A percentile compares a stretch with the other conserved stretches of the same genome.
Evolutionary conservation across 2,888 invertebrate genomes (phyloP).

Genomic region (Lithophane leautieri): DNA sequence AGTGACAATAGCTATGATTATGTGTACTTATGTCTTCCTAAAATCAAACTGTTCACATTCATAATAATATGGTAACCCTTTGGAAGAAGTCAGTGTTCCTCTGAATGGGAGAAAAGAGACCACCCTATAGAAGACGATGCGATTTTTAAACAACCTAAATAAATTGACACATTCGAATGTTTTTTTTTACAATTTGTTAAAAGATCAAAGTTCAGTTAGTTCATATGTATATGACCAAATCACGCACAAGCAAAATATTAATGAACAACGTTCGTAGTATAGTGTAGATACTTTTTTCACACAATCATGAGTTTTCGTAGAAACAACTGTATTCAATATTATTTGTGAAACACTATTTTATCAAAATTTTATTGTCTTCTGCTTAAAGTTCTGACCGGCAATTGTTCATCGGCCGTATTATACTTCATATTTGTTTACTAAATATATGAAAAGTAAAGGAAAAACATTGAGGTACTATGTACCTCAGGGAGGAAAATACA

Average conservation of each 20-base stretch:
- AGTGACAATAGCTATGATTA: neutral
- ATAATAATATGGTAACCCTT: neutral
- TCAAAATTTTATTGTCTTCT: too few species aligned
- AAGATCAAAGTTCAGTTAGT: conserved; percentile 9
- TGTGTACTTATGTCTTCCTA: neutral
- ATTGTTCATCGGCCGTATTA: too few species aligned
- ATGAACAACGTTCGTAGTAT: too few species aligned
- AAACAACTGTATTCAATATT: too few species aligned
- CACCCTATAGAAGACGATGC: neutral
- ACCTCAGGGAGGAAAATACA: neutral
- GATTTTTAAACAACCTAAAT: neutral
- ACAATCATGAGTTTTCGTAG: too few species aligned
- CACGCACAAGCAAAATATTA: conserved; percentile 14
- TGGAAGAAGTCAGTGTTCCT: neutral
- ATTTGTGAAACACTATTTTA: too few species aligned
- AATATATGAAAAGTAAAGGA: too few species aligned
- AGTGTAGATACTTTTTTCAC: too few species aligned
- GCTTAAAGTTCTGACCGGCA: too few species aligned
- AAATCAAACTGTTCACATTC: neutral
- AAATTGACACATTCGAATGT: neutral
- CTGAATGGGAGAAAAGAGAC: neutral
- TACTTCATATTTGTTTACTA: too few species aligned
- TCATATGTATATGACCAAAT: neutral
- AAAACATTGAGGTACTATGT: too few species aligned
- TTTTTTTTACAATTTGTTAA: conserved; percentile 13